Evolutionary conservation across 2,113 vertebrate species (phyloP), one percentile per base, ranked within the genome.

Genomic region (Herpailurus yagouaroundi): DNA sequence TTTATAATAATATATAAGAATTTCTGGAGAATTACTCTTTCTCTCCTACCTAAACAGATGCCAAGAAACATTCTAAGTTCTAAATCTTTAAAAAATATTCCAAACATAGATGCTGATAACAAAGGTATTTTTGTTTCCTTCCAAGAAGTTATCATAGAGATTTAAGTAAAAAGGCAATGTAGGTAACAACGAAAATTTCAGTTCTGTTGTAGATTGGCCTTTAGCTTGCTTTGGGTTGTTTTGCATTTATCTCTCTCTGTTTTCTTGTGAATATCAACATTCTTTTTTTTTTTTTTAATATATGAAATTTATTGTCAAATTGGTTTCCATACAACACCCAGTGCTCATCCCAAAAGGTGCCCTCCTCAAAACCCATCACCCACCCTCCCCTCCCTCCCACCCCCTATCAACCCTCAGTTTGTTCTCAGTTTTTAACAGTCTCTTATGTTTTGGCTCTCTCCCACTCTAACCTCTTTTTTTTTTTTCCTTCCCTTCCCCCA

Each of bases 61-160:
- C 29, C 19, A 93, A 38, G 31, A 89, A 88, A 63, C 29, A 89
- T 60, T 27, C 4, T 73, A 11, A 5, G 16, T 83, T 83, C 48
- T 84, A 87, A 79, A 74, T 33, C 14, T 89, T 84, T 81, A 63
- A 81, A 77, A 89, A 89, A 85, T 5, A 36, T 80, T 68, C 25
- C 57, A 95, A 60, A 31, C 71, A 7, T 60, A 86, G 31, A 84
- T 38, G 60, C 33, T 29, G 55, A 69, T 92, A 80, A 48, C 16
- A 63, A 82, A 91, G 41, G 4, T 69, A 80, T 76, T 96, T 96
- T 95, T 84, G 5, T 94, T 96, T 80, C 36, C 4, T 79, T 91
- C 16, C 38, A 27, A 38, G 80, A 84, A 52, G 4, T 1, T 66
- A 79, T 82, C 64, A 48, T 41, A 89, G 91, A 60, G 18, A 52